Evolutionary conservation across 2,888 invertebrate species (phyloP), one percentile per base, ranked within the genome.

Genomic region (Ctena decussata): DNA sequence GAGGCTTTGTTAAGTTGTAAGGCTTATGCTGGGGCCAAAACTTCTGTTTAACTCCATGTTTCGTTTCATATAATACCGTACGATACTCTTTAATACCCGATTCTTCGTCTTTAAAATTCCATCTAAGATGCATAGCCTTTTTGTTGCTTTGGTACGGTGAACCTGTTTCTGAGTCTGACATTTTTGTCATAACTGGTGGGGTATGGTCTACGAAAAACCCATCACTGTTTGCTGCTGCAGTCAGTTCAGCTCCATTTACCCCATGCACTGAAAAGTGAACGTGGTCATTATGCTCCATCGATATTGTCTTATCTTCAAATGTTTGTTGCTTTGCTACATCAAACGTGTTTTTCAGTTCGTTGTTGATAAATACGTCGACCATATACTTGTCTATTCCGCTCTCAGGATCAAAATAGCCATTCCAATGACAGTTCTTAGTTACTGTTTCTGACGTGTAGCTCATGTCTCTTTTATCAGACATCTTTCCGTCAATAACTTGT

Each of bases 11-110:
- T 11, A 46, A 73, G 37, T 90, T 82, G 46, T 87, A 87, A 12
- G 72, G 44, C 11, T 70, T 24, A 30, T 32, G 41, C 0, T 35
- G 32, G 6, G 92, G 92, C 90, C 90, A 90, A 57, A 89, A 80
- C 30, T 77, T 86, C 24, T 80, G 79, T 71, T 90, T 91, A 8
- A 82, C 77, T 37, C 92, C 91, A 53, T 83, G 84, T 18, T 80
- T 73, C 0, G 80, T 83, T 53, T 89, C 82, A 69, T 89, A 88
- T n/a, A 92, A 82, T 8, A 81, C 80, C 8, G 84, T 88, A 74
- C 90, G 77, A 73, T 91, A 92, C 70, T 90, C 89, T 27, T 80
- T 80, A 15, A 92, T 85, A 12, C 90, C 90, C 11, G 92, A 92
- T 71, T 92, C 91, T 0, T 49, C 69, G 69, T 92, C 92, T 21